phyloP scores from a whole-genome alignment of 2,113 vertebrate species.

The Jacana jacana region DNA sequence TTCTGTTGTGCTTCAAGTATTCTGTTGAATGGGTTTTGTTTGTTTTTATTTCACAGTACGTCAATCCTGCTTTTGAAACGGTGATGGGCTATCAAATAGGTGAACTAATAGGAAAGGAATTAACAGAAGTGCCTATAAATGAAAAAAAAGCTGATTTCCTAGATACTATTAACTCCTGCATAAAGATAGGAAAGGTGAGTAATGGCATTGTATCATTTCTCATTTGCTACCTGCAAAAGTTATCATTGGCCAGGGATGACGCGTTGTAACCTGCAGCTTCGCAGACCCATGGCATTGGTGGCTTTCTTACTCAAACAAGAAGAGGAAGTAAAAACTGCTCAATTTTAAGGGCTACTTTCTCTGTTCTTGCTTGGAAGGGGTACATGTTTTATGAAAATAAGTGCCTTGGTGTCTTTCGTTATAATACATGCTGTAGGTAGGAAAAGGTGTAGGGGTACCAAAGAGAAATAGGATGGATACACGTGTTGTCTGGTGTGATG shows the following conservation, averaged over 20 bases:
- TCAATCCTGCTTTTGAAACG: slow-evolving; percentile 94
- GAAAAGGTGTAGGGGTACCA: neutral
- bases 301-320: neutral
- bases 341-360: neutral
- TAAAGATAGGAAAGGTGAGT: slow-evolving; percentile 94
- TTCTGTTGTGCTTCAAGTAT: neutral
- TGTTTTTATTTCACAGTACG: slow-evolving; percentile 81
- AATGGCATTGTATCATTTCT: neutral
- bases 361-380: neutral
- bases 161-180: slow-evolving; percentile 93
- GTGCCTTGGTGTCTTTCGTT: neutral
- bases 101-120: slow-evolving; percentile 93
- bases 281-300: neutral
- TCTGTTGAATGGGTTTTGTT: neutral
- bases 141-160: slow-evolving; percentile 96
- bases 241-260: neutral
- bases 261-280: neutral
- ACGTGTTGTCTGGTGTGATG: neutral
- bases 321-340: neutral
- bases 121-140: slow-evolving; percentile 94
- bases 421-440: neutral
- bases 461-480: neutral
- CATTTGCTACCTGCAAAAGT: neutral
- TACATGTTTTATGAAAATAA: neutral
- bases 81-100: slow-evolving; percentile 94